Conservation (phyloP, 2,888 invertebrate genomes). For the Celastrina argiolus region DNA sequence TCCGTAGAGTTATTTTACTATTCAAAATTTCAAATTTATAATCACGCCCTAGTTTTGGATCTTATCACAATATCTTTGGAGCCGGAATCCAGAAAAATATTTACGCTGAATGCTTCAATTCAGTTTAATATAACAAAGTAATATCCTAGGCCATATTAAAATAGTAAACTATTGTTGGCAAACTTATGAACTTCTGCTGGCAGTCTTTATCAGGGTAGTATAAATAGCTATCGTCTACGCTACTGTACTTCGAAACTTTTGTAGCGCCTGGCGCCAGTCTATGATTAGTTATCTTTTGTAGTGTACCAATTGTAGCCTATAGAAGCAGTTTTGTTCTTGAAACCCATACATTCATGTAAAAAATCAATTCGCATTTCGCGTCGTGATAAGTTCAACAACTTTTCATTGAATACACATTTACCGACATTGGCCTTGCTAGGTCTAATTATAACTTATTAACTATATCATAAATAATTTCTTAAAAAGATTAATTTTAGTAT, state of each 20-base stretch:
- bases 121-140: not conserved
- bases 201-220: slow-evolving; percentile 1
- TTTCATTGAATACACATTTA: too few relatives aligned
- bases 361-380: too few relatives aligned
- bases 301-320: too few relatives aligned
- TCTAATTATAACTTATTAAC: too few relatives aligned
- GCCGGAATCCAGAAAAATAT: not conserved
- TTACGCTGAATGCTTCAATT: not conserved
- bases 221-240: not conserved
- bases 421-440: too few relatives aligned
- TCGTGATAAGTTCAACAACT: too few relatives aligned
- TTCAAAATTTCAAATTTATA: not conserved
- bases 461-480: too few relatives aligned
- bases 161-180: not conserved
- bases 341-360: too few relatives aligned
- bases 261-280: slow-evolving; percentile 18
- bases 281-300: not conserved
- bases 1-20: not conserved
- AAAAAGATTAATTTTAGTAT: too few relatives aligned
- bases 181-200: not conserved
- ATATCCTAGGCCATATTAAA: not conserved
- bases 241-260: not conserved
- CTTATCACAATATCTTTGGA: not conserved
- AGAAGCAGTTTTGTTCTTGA: too few relatives aligned
- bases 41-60: not conserved